phyloP scores from a whole-genome alignment of 35 echinoderm and acorn worm species.

The Amphiura filiformis region DNA sequence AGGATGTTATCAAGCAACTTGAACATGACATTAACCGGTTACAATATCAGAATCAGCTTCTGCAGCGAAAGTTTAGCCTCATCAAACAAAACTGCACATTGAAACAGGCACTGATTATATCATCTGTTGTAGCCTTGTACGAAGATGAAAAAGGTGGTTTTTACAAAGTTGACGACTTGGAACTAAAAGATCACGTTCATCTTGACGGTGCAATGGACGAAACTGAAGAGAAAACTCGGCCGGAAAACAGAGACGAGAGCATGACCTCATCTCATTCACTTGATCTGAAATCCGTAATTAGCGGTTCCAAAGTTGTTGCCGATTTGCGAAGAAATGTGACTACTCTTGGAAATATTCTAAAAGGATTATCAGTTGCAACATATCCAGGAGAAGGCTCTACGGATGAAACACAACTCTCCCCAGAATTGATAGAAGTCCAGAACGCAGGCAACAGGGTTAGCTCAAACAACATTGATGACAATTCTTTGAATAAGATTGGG shows the following conservation, averaged over 20 bases:
- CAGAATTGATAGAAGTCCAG: too few species aligned
- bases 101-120: slow-evolving; percentile 30
- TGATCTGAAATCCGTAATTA: not conserved
- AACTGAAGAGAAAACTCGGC: not conserved
- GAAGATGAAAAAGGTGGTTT: not conserved
- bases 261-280: not conserved
- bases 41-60: slow-evolving; percentile 33
- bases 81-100: slow-evolving; percentile 32
- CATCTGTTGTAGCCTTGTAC: slow-evolving; percentile 30
- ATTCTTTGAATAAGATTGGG: too few species aligned
- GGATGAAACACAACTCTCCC: too few species aligned
- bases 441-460: too few species aligned
- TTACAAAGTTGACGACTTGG: not conserved
- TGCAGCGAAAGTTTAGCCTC: slow-evolving; percentile 21
- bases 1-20: not conserved
- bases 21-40: slow-evolving; percentile 1
- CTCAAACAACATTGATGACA: too few species aligned
- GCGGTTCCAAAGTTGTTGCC: not conserved
- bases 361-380: not conserved
- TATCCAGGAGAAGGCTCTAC: too few species aligned
- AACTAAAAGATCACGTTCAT: not conserved
- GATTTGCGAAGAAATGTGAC: not conserved
- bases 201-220: not conserved
- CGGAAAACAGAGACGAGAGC: not conserved
- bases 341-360: slow-evolving; percentile 1